Evolutionary conservation across 2,113 vertebrate genomes (phyloP), one percentile per base, ranked within the genome.

Genomic region (Notothenia rossii): DNA sequence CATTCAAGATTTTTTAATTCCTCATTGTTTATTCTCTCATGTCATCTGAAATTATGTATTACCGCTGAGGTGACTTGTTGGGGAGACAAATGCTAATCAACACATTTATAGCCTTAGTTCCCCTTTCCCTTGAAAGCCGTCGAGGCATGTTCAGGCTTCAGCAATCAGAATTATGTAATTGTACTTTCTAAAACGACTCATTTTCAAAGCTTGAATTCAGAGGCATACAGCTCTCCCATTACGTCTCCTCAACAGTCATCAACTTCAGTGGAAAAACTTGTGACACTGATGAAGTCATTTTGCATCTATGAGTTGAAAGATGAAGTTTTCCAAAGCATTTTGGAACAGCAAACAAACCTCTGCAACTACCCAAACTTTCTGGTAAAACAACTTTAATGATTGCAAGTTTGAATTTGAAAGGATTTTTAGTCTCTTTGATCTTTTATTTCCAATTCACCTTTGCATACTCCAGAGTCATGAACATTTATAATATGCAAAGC

Each of bases 401-500:
- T 43, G 50, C 20, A 1, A 43, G 75, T 53, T 84, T 78, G 82
- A 82, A 85, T 91, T 91, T 89, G 67, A 92, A 89, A 86, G 81
- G 75, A 79, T 86, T 85, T 80, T 81, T 77, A n/a, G 58, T 72
- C 48, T 71, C 89, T 93, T 92, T 94, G 90, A 94, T 94, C 87
- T 91, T 89, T 89, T 88, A 86, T 87, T 89, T 91, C 78, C 83
- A 82, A 60, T 83, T 91, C 89, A 91, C 86, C 90, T 92, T 87
- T 85, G 79, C 81, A 76, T 72, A 84, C 88, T 89, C 84, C 67
- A 74, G 82, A 94, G 88, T 89, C 86, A 91, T 89, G 87, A 91
- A 85, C 85, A 89, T 90, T 89, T 89, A 91, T 82, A 89, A 86
- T 85, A 90, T 92, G 91, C 88, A 88, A 89, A 89, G 84, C 67